These are phyloP conservation scores for Mugil cephalus DNA, from an alignment of 2,113 vertebrate genomes.

Conservation along the genomic window DNA sequence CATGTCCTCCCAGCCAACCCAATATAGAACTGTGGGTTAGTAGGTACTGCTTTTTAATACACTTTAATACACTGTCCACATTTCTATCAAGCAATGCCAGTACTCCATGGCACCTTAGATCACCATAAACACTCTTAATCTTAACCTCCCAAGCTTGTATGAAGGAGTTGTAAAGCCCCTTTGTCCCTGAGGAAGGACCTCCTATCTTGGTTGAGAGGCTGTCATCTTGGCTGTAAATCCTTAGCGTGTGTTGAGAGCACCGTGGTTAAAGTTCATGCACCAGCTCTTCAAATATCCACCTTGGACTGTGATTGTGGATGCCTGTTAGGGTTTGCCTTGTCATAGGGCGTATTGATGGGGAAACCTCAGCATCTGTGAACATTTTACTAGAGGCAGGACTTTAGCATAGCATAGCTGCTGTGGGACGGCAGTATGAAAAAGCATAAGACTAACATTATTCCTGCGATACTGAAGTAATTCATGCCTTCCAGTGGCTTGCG, in stretches of 20 bases:
- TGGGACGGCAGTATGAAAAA: neutral
- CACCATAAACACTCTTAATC: constrained; percentile 33
- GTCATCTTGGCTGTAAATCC: constrained; percentile 45
- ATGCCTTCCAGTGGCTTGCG: constrained; percentile 21
- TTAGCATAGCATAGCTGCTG: neutral
- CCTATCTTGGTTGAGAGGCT: constrained; percentile 32
- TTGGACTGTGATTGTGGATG: constrained; percentile 47
- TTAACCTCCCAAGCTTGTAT: constrained; percentile 31
- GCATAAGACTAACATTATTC: constrained; percentile 8
- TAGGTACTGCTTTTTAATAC: constrained; percentile 6
- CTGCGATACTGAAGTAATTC: constrained; percentile 11
- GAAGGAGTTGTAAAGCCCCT: constrained; percentile 14
- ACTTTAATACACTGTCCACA: constrained; percentile 2
- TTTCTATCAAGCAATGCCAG: constrained; percentile 28
- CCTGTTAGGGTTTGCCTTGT: constrained; percentile 25
- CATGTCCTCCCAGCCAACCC: constrained; percentile 52
- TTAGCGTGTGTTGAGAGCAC: constrained; percentile 32
- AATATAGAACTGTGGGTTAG: constrained; percentile 21
- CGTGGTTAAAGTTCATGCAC: constrained; percentile 33
- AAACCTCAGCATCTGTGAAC: constrained; percentile 18
- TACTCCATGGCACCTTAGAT: constrained; percentile 21
- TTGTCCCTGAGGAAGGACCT: constrained; percentile 24
- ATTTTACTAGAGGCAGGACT: constrained; percentile 10
- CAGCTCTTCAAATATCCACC: constrained; percentile 44
- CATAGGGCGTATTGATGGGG: constrained; percentile 25